Evolutionary conservation across 2,113 vertebrate species (phyloP).

Genomic region (Okapia johnstoni): DNA sequence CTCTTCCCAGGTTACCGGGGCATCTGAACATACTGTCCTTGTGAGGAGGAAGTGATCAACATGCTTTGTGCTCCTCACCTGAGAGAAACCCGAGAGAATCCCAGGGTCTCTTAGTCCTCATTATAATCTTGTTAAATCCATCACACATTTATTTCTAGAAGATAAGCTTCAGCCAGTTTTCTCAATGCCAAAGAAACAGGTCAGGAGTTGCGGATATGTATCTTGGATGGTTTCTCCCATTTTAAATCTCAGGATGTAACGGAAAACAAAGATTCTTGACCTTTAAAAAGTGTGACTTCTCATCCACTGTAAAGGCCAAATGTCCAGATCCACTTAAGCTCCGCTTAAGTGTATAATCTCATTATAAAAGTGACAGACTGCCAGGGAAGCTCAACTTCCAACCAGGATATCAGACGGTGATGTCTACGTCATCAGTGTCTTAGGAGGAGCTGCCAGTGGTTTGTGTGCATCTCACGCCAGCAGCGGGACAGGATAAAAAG

Average conservation of each 20-base stretch:
- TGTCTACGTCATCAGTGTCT: rapidly evolving
- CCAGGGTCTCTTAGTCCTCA: neutral
- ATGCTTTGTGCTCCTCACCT: neutral
- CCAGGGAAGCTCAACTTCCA: neutral
- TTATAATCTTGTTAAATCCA: neutral
- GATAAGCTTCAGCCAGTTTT: neutral
- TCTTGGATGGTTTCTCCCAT: neutral
- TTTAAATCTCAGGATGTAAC: neutral
- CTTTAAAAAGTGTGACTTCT: neutral
- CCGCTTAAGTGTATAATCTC: neutral
- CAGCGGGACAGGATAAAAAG: neutral
- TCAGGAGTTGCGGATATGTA: neutral
- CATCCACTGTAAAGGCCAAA: neutral
- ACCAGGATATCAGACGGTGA: neutral
- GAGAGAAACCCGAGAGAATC: rapidly evolving
- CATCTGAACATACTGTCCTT: neutral
- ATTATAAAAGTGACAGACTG: neutral
- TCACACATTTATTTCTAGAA: neutral
- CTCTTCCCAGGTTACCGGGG: neutral
- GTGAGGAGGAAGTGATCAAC: neutral
- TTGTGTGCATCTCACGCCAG: rapidly evolving
- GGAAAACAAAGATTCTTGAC: neutral
- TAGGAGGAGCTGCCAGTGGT: neutral
- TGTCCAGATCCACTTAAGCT: neutral
- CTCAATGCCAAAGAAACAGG: neutral